Evolutionary conservation across 2,113 vertebrate species (phyloP), one percentile per base, ranked within the genome.

Genomic region (Pseudopodoces humilis): DNA sequence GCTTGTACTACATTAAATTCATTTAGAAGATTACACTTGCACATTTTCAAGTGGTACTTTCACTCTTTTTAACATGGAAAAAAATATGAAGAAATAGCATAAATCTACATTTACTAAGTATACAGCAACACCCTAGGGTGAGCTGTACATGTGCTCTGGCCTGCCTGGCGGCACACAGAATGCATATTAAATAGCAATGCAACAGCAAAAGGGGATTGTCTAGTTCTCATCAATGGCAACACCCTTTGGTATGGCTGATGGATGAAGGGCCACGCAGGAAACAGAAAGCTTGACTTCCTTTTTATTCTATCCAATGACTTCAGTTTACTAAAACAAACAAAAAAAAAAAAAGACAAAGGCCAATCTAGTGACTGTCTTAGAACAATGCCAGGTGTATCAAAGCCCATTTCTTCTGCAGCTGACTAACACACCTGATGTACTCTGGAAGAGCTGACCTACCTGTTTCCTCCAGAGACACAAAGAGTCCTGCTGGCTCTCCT

Each of bases 31-130:
- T 60, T 43, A 81, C 52, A 43, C 52, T 92, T 47, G 35, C 47
- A 69, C n/a, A 44, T 81, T 96, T 77, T 89, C 65, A 85, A 96
- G 63, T 80, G 70, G 46, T 27, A 69, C 55, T 95, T 91, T 58
- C 2, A 1, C 11, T 72, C 50, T 58, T 84, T 82, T 69, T 69
- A 90, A 69, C 23, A 23, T 11, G 35, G 69, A 50, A 53, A 81
- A 77, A 50, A 76, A 43, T 16, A 70, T 2, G 16, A 75, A 83
- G 50, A 83, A 83, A 62, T 33, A 15, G 14, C 53, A 68, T 11
- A 37, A 4, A 43, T 37, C 31, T 50, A 8, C 24, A 7, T 76
- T 76, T 60, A 39, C 37, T 31, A 53, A 65, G 39, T 13, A 28
- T 7, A 58, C 18, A 72, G 23, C 49, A 86, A 10, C 9, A 56